A percentile compares a stretch with the other conserved stretches of the same genome.
These are phyloP conservation scores for Antechinus stuartii DNA, from an alignment of 2,113 vertebrate species.

Conservation along the genomic window DNA sequence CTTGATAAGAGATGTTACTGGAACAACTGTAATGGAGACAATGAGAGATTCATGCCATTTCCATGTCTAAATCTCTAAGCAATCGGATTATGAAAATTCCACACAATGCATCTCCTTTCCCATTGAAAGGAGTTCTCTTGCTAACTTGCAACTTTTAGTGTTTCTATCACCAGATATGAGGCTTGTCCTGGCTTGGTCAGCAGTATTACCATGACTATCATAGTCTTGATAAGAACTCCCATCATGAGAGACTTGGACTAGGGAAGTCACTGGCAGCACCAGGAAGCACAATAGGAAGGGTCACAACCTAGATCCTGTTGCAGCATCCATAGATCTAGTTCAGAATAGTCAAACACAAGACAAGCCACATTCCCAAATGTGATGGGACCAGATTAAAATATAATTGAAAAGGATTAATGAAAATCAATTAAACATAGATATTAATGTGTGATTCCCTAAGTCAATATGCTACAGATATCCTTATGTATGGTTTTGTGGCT, in stretches of 20 bases:
- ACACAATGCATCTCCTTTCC: background rate
- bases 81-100: background rate
- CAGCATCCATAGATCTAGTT: background rate
- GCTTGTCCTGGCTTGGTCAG: background rate
- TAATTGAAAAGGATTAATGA: background rate
- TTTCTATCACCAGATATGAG: background rate
- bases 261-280: background rate
- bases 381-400: background rate
- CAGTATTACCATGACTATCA: background rate
- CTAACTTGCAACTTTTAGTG: background rate
- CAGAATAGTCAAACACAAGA: background rate
- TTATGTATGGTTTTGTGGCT: background rate
- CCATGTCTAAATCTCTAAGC: background rate
- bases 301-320: background rate
- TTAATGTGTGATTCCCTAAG: background rate
- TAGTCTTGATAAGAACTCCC: background rate
- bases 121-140: background rate
- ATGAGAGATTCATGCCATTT: background rate
- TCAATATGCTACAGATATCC: background rate
- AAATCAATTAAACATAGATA: background rate
- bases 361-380: background rate
- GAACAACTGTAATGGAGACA: background rate
- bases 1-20: background rate
- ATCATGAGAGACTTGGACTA: background rate
- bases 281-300: background rate